These are phyloP conservation scores for Macrobrachium nipponense DNA, from an alignment of 1,140 invertebrate species.

Conservation along the genomic window DNA sequence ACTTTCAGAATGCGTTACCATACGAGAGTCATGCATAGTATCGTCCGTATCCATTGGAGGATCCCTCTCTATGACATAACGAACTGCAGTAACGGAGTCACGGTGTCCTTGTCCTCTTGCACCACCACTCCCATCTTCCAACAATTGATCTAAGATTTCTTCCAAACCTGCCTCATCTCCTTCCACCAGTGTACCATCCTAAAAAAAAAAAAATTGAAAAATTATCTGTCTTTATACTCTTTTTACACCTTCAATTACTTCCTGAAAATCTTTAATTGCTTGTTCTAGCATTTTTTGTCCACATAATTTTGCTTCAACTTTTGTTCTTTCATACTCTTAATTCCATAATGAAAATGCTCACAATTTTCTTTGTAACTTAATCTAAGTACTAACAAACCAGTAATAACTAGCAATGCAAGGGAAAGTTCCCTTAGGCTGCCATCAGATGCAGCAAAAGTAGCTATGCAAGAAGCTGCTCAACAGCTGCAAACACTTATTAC, in stretches of 20 bases:
- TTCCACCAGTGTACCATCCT: constrained; percentile 62
- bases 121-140: constrained; percentile 70
- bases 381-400: not conserved
- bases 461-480: not conserved
- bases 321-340: not conserved
- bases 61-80: constrained; percentile 60
- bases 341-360: not conserved
- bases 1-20: constrained; percentile 61
- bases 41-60: constrained; percentile 66
- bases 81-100: constrained; percentile 53
- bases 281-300: not conserved
- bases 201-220: not conserved
- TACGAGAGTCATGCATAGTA: constrained; percentile 64
- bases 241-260: not conserved
- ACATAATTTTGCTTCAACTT: not conserved
- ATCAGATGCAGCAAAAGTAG: not conserved
- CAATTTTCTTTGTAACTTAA: not conserved
- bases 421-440: not conserved
- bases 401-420: no score
- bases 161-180: constrained; percentile 72
- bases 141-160: constrained; percentile 78
- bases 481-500: not conserved
- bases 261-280: not conserved
- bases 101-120: constrained; percentile 30
- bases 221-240: no score